phyloP scores from a whole-genome alignment of 2,888 invertebrate genomes.

The Heteromurus nitidus region DNA sequence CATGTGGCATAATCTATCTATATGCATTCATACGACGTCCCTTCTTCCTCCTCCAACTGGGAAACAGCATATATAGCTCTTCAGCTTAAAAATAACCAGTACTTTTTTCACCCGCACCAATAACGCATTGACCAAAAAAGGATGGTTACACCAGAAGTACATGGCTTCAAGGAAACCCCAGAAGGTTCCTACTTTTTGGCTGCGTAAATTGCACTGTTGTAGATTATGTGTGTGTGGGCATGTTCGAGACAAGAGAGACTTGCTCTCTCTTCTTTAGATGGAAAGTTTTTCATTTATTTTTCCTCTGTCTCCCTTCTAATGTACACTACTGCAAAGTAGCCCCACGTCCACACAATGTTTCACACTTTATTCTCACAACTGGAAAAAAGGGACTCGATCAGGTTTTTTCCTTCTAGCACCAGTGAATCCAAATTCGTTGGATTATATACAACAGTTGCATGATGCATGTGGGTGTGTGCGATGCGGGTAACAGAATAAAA shows the following conservation, averaged over 20 bases:
- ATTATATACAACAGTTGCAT: neutral
- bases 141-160: neutral
- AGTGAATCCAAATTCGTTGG: constrained; percentile 10
- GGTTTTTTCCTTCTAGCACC: constrained; percentile 5
- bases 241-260: neutral
- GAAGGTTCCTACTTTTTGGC: constrained; percentile 7
- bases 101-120: no score
- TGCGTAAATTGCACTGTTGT: constrained; percentile 47
- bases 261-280: neutral
- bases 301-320: neutral
- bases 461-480: neutral
- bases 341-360: constrained; percentile 6
- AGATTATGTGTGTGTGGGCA: constrained; percentile 1
- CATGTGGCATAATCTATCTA: constrained; percentile 52
- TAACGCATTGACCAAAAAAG: constrained; percentile 15
- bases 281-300: constrained; percentile 51
- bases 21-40: constrained; percentile 52
- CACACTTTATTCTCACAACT: constrained; percentile 27
- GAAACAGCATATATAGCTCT: neutral
- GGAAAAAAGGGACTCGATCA: constrained; percentile 18
- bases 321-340: neutral
- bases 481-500: neutral
- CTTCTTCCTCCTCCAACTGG: neutral
- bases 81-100: neutral
- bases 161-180: constrained; percentile 15